Percentiles rank a stretch among this genome's conserved stretches.
phyloP scores from a whole-genome alignment of 53 echinoderm and acorn worm genomes.

The Echinometra lucunter region DNA sequence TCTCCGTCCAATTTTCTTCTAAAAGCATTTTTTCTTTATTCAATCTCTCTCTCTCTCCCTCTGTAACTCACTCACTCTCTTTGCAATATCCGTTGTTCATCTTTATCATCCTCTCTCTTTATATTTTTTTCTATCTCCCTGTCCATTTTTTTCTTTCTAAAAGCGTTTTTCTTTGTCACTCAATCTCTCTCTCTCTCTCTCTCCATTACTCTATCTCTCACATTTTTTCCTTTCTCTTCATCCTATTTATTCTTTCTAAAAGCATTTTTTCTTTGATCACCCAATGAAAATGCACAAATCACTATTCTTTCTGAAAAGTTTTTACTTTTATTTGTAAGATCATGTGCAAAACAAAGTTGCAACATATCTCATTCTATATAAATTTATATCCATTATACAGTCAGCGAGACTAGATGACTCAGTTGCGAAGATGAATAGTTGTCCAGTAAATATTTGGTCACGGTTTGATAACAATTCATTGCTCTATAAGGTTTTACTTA shows the following conservation, averaged over 20 bases:
- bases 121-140: too few species aligned
- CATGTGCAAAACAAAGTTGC: not conserved
- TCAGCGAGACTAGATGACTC: not conserved
- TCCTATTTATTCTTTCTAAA: too few species aligned
- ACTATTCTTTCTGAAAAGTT: not conserved
- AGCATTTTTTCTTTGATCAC: too few species aligned
- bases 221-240: too few species aligned
- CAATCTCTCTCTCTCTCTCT: too few species aligned
- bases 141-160: too few species aligned
- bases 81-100: too few species aligned
- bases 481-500: not conserved
- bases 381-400: not conserved
- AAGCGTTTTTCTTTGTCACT: too few species aligned
- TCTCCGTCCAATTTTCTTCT: too few species aligned
- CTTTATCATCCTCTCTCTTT: too few species aligned
- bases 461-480: not conserved
- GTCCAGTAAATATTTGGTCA: not conserved
- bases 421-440: not conserved
- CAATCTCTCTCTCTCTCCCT: not conserved
- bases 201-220: too few species aligned
- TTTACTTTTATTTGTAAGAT: not conserved
- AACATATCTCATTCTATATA: not conserved
- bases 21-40: not conserved
- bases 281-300: not conserved
- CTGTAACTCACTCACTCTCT: not conserved